Conservation (phyloP, 2,888 invertebrate genomes). For the Allacma fusca region DNA sequence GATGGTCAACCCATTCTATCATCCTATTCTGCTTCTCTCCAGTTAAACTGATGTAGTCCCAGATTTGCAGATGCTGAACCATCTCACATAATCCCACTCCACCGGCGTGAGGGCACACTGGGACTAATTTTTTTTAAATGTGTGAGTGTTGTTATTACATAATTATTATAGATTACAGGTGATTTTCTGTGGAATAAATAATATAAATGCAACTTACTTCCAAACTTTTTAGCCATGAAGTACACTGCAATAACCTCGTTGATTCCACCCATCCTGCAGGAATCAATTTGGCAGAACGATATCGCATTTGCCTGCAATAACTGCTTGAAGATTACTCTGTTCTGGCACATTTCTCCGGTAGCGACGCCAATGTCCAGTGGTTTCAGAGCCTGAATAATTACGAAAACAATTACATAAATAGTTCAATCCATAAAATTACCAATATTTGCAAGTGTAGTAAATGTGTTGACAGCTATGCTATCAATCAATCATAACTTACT, state of each 20-base stretch:
- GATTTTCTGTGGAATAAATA: too few species aligned
- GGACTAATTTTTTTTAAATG: conserved; percentile 70
- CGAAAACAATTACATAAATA: too few species aligned
- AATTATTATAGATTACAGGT: too few species aligned
- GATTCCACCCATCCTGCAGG: conserved; percentile 85
- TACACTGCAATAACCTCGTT: conserved; percentile 81
- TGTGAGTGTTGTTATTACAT: too few species aligned
- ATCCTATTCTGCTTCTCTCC: conserved; percentile 76
- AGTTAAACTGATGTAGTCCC: conserved; percentile 82
- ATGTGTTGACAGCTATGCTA: too few species aligned
- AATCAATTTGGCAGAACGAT: conserved; percentile 89
- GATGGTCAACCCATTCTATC: conserved; percentile 88
- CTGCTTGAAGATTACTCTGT: conserved; percentile 91
- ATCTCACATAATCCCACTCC: conserved; percentile 93
- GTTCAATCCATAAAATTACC: too few species aligned
- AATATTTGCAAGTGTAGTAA: too few species aligned
- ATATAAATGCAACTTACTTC: conserved; percentile 68
- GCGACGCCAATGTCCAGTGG: conserved; percentile 85
- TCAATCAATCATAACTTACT: too few species aligned
- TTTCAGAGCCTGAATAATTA: conserved; percentile 66
- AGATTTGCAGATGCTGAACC: conserved; percentile 90
- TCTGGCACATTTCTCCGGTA: conserved; percentile 91
- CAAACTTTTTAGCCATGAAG: conserved; percentile 85
- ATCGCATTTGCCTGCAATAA: conserved; percentile 81
- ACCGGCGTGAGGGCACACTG: conserved; percentile 94